These are phyloP conservation scores for Xiphophorus hellerii DNA, from an alignment of 2,113 vertebrate species.

Conservation along the genomic window DNA sequence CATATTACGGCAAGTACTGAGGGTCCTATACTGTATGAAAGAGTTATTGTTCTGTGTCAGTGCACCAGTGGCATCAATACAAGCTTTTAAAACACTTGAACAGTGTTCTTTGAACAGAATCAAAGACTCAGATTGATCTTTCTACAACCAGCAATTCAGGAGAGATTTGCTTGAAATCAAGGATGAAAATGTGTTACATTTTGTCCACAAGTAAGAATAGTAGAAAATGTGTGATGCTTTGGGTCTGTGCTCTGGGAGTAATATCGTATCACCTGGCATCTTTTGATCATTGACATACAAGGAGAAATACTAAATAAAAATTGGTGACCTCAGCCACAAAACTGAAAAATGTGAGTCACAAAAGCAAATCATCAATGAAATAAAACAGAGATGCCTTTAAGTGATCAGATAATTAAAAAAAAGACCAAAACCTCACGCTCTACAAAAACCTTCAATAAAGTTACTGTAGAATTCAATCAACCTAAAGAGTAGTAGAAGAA, in stretches of 20 bases:
- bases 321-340: neutral
- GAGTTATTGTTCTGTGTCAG: conserved; percentile 6
- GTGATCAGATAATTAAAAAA: too few relatives aligned
- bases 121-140: neutral
- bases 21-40: conserved; percentile 1
- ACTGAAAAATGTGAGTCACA: neutral
- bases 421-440: neutral
- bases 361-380: too few relatives aligned
- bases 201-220: neutral
- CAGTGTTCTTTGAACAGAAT: neutral
- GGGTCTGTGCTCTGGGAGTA: neutral
- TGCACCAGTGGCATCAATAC: neutral
- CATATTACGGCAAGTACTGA: conserved; percentile 22
- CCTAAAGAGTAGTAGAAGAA: neutral
- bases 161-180: neutral
- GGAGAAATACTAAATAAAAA: neutral
- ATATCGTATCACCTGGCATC: neutral
- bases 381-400: neutral
- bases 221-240: neutral
- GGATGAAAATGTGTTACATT: neutral
- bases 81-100: conserved; percentile 1
- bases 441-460: neutral
- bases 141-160: neutral
- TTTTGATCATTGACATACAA: neutral
- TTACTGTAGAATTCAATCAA: neutral